Base-by-base conservation (phyloP, 1,140 invertebrate species). In the Pseudachorutes palmiensis region DNA sequence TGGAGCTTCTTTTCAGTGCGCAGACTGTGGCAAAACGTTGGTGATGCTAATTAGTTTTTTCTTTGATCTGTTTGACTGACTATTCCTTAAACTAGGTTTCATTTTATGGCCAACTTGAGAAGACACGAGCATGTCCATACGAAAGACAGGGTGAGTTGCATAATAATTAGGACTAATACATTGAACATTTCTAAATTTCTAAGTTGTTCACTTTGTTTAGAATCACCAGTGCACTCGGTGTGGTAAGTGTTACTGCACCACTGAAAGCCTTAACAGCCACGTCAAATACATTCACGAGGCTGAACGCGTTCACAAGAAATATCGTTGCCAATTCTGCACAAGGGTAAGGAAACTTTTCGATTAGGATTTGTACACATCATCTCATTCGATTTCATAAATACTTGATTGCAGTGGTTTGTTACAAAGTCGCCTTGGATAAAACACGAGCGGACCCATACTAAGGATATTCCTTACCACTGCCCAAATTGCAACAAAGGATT, bases 221-320 rank as follows among this genome's bases (percentile, higher is more conserved):
- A 26, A 55, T 5, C 51, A 55, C 24, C 12, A 55, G 24, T 55
- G 51, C 24, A 55, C 51, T 24, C 51, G 24, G 5, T 55, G 51
- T 55, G 51, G 51, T 5, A 55, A 55, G 24, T 26, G 9, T 5
- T 55, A 19, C 51, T 5, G 24, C 24, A 55, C 51, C 12, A 19
- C 24, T 5, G 51, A 55, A 55, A 55, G 24, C 24, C 24, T 55
- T 5, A 55, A 55, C 5, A 55, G 51, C 24, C 51, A 55, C 24
- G 24, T 55, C 51, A 55, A 55, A 55, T 55, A 55, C 24, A 55
- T 55, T 55, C 51, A 55, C 51, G 51, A 55, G 51, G 24, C 12
- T 14, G 51, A 55, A 24, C 9, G 51, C 9, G 51, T 55, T 12
- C 51, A 55, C 24, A 55, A 55, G 24, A 55, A 55, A 24, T 55